Evolutionary conservation across 1,140 invertebrate genomes (phyloP).

Genomic region (Littorina saxatilis): DNA sequence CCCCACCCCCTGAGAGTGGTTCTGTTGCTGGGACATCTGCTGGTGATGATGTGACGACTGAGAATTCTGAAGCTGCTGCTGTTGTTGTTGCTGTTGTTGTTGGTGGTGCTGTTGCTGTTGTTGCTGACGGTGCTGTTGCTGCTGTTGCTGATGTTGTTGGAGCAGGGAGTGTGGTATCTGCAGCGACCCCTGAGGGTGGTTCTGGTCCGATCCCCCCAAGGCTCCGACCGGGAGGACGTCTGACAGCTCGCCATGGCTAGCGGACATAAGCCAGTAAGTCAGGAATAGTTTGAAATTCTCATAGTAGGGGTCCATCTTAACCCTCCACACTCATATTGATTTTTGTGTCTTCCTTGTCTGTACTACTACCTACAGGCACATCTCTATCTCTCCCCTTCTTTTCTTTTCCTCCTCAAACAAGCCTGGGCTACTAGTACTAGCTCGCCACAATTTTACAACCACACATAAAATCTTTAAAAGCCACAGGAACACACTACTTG

Average conservation of each 20-base stretch:
- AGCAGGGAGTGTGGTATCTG: conserved; percentile 23
- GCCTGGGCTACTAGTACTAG: too few relatives aligned
- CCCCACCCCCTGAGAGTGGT: background rate
- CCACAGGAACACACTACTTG: too few relatives aligned
- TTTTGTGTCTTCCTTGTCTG: too few relatives aligned
- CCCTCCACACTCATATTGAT: too few relatives aligned
- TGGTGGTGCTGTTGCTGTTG: conserved; percentile 28
- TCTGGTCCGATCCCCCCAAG: background rate
- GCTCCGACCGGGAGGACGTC: conserved; percentile 32
- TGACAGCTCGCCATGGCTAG: conserved; percentile 52
- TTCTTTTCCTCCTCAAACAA: too few relatives aligned
- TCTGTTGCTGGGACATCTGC: background rate
- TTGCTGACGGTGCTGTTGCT: background rate
- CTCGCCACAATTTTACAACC: too few relatives aligned
- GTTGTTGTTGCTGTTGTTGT: conserved; percentile 28
- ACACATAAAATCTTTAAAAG: too few relatives aligned
- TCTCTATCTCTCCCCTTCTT: too few relatives aligned
- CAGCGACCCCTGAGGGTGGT: conserved; percentile 13
- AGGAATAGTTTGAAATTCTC: conserved; percentile 63
- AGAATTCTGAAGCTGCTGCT: conserved; percentile 6
- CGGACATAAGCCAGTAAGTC: conserved; percentile 64
- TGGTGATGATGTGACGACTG: conserved; percentile 2
- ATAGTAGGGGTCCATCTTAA: conserved; percentile 57
- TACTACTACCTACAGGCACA: too few relatives aligned
- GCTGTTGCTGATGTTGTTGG: background rate